Evolutionary conservation across 2,797 vertebrate genomes (phyloP), one percentile per base, ranked within the genome.

Genomic region (Pteronotus mesoamericanus): DNA sequence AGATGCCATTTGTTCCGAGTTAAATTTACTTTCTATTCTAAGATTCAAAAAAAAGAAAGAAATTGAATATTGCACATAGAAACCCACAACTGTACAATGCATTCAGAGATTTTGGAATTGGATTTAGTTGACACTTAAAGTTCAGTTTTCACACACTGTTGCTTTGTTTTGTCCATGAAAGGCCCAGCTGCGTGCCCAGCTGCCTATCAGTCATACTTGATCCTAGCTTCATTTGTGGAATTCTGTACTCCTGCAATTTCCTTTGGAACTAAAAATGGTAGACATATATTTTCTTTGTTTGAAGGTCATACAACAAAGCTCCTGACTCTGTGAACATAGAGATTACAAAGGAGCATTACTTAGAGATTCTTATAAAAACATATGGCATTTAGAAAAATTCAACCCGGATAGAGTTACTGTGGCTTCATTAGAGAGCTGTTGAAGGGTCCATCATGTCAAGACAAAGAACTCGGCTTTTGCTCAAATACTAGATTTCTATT

Each of bases 171-270:
- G 69, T 74, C 79, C 80, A 44, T 96, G 92, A 97, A 97, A 96
- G 79, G 46, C 94, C 92, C 96, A 97, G 97, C 88, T 97, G 97
- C 82, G 91, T 77, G 46, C 42, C 84, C 97, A 97, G 95, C 86
- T 97, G 96, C 96, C 74, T 80, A 51, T 86, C 94, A 84, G 74
- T 91, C 55, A 71, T 89, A 95, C 77, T 84, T 64, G 80, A 93
- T 61, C 74, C 51, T 9, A 72, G 94, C 86, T 84, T 95, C 94
- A 88, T 78, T 59, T 80, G 79, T 32, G 29, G 24, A 32, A 86
- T 86, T 94, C 66, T 95, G 24, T 74, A 74, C 34, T 88, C 16
- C 42, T 72, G 68, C 89, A 74, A 87, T 87, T 96, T 96, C 86
- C 69, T 96, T 95, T 66, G 32, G 14, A 72, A 66, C 91, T 80